Conservation (phyloP, 2,113 vertebrate genomes). For the Gambusia affinis region DNA sequence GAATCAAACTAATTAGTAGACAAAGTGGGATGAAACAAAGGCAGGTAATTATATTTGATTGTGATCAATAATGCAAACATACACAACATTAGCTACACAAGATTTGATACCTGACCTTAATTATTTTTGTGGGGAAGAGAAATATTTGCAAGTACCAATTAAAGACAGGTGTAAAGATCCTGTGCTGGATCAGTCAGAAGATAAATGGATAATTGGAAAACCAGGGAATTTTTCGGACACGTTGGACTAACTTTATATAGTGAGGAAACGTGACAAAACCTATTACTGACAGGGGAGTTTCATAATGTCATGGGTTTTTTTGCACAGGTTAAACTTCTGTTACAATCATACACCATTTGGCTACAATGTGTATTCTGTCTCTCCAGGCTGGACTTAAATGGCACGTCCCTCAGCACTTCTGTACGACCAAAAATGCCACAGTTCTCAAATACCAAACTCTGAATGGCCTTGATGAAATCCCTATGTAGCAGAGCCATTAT, state of each 20-base stretch:
- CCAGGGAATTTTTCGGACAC: not conserved
- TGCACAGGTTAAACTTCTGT: slow-evolving; percentile 24
- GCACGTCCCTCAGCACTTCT: slow-evolving; percentile 44
- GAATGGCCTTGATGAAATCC: slow-evolving; percentile 77
- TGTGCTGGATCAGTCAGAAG: not conserved
- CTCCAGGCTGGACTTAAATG: slow-evolving; percentile 39
- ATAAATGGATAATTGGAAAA: slow-evolving; percentile 16
- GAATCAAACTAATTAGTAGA: slow-evolving; percentile 61
- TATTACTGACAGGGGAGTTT: slow-evolving; percentile 4
- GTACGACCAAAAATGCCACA: slow-evolving; percentile 50
- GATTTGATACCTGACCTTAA: slow-evolving; percentile 18
- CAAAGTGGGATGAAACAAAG: slow-evolving; percentile 30
- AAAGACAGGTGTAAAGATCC: slow-evolving; percentile 21
- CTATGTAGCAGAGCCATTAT: slow-evolving; percentile 62
- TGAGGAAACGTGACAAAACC: slow-evolving; percentile 21
- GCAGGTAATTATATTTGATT: slow-evolving; percentile 45
- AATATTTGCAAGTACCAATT: slow-evolving; percentile 32
- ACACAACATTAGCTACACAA: slow-evolving; percentile 21
- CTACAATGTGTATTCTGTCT: slow-evolving; percentile 25
- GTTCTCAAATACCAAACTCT: slow-evolving; percentile 60
- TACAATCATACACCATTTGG: slow-evolving; percentile 20
- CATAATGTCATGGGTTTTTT: slow-evolving; percentile 20
- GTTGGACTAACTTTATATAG: not conserved
- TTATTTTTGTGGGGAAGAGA: slow-evolving; percentile 9
- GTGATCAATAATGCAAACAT: slow-evolving; percentile 37